These are phyloP conservation scores for Hypercompe scribonia DNA, from an alignment of 2,888 invertebrate genomes.

Conservation along the genomic window DNA sequence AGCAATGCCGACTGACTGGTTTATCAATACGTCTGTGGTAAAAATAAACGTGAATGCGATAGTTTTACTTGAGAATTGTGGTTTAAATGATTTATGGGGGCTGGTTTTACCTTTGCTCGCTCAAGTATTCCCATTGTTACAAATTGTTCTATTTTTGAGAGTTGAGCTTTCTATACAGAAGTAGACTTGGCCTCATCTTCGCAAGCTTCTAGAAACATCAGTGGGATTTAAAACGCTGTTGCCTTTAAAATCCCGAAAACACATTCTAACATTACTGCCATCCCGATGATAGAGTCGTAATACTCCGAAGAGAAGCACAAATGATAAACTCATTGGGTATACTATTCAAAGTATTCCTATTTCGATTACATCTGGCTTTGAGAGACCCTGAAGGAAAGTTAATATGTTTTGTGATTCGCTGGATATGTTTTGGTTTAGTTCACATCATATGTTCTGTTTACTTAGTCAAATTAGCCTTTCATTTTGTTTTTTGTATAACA, in stretches of 20 bases:
- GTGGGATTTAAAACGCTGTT: background rate
- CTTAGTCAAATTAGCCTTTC: too few species aligned
- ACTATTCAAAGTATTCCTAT: too few species aligned
- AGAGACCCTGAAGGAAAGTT: too few species aligned
- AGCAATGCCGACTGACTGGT: constrained; percentile 47
- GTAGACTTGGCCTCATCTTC: background rate
- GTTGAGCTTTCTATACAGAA: background rate
- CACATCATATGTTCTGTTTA: too few species aligned
- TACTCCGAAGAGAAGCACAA: too few species aligned
- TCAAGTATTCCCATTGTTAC: background rate
- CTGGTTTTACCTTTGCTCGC: background rate
- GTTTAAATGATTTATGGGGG: background rate
- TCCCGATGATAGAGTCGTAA: too few species aligned
- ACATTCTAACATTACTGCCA: too few species aligned
- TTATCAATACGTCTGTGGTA: constrained; percentile 31
- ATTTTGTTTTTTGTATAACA: too few species aligned
- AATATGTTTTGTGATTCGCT: too few species aligned
- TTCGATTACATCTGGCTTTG: too few species aligned
- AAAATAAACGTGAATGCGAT: constrained; percentile 15
- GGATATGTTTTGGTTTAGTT: too few species aligned
- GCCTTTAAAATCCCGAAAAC: background rate
- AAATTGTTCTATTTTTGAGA: background rate
- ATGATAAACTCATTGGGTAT: too few species aligned
- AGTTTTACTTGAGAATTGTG: constrained; percentile 17
- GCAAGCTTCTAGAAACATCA: background rate